phyloP scores from a whole-genome alignment of 1,140 invertebrate species.

The Drosophila rufa region DNA sequence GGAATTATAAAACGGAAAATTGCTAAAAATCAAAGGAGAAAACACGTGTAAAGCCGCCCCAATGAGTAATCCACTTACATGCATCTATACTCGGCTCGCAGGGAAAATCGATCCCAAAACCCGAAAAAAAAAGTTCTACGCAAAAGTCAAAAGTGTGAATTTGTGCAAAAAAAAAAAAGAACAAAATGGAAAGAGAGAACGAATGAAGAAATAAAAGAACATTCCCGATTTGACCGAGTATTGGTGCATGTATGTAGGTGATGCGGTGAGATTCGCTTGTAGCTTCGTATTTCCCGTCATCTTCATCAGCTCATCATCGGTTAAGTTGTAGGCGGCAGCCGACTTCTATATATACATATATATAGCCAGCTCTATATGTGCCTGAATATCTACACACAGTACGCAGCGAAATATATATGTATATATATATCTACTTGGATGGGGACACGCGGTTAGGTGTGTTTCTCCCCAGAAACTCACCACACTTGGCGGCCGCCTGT shows the following conservation, averaged over 20 bases:
- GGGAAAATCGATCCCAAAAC: slow-evolving; percentile 29
- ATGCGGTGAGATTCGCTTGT: slow-evolving; percentile 74
- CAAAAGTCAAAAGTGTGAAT: slow-evolving; percentile 79
- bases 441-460: slow-evolving; percentile 63
- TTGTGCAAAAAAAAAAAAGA: slow-evolving; percentile 68
- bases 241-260: slow-evolving; percentile 51
- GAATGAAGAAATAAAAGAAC: slow-evolving; percentile 33
- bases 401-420: slow-evolving; percentile 36
- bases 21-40: slow-evolving; percentile 31
- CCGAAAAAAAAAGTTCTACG: slow-evolving; percentile 55
- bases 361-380: slow-evolving; percentile 39
- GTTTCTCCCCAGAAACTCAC: slow-evolving; percentile 44
- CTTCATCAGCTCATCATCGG: slow-evolving; percentile 61
- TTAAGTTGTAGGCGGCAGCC: slow-evolving; percentile 78
- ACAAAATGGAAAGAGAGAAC: slow-evolving; percentile 31
- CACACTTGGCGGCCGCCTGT: slow-evolving; percentile 54
- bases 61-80: slow-evolving; percentile 44
- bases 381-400: slow-evolving; percentile 45
- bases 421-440: slow-evolving; percentile 48
- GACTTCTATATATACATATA: slow-evolving; percentile 53
- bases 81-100: slow-evolving; percentile 41
- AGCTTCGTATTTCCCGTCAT: slow-evolving; percentile 63
- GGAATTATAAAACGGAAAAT: slow-evolving; percentile 53
- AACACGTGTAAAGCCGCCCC: slow-evolving; percentile 55
- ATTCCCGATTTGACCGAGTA: slow-evolving; percentile 35